Percentiles rank a stretch among this genome's conserved stretches.
Conservation (phyloP, 2,797 vertebrate genomes). For the Sebastes trivittatus region DNA sequence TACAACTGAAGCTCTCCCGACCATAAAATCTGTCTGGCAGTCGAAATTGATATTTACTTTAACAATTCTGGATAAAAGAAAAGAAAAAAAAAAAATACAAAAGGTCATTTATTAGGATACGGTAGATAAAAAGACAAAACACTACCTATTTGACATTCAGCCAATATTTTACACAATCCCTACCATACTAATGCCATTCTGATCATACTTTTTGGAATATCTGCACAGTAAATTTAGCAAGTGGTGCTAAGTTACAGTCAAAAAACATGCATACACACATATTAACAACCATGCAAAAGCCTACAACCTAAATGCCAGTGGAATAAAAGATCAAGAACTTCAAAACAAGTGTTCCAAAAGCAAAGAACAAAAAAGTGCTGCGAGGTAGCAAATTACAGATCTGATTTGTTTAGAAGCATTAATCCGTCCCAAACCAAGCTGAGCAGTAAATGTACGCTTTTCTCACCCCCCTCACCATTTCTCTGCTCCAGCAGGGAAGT, state of each 20-base stretch:
- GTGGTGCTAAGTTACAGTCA: not conserved
- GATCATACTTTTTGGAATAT: not conserved
- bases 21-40: not conserved
- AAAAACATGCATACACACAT: not conserved
- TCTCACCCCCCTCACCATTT: conserved; percentile 29
- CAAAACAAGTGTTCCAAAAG: not conserved
- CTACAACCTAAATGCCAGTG: not conserved
- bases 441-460: conserved; percentile 54
- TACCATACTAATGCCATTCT: not conserved
- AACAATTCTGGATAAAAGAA: not conserved
- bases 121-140: not conserved
- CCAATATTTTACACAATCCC: not conserved
- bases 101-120: not conserved
- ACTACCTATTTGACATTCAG: not conserved
- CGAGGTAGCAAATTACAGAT: not conserved
- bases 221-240: not conserved
- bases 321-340: not conserved
- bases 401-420: conserved; percentile 18
- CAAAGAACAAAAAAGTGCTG: not conserved
- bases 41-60: not conserved
- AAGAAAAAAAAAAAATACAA: not conserved
- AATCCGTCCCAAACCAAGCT: conserved; percentile 55
- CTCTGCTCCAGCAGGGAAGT: conserved; percentile 35
- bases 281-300: not conserved
- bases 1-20: not conserved